Conservation (phyloP, 2,888 invertebrate genomes). For the Torymus tubicola region DNA sequence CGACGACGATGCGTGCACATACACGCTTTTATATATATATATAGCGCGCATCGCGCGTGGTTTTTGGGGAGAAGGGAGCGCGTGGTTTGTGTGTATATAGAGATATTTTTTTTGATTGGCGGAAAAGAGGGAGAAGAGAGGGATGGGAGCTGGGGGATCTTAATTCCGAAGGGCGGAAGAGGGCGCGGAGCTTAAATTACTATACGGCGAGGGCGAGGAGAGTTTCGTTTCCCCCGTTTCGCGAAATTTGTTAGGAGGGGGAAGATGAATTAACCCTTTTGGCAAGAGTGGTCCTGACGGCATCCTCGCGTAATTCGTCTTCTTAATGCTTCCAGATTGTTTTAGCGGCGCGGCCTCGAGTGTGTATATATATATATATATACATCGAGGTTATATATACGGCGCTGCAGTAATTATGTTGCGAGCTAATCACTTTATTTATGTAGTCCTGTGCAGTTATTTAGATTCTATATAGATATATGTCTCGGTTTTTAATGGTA, state of each 20-base stretch:
- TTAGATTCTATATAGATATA: too few relatives aligned
- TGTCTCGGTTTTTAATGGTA: too few relatives aligned
- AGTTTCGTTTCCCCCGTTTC: not conserved
- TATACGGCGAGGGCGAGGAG: not conserved
- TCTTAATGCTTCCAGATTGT: too few relatives aligned
- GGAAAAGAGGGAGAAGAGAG: too few relatives aligned
- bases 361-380: too few relatives aligned
- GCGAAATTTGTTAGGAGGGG: not conserved
- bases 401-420: too few relatives aligned
- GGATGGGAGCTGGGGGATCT: constrained; percentile 23
- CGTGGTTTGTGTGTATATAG: not conserved
- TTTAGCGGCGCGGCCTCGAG: too few relatives aligned
- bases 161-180: constrained; percentile 9
- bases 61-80: too few relatives aligned
- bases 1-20: constrained; percentile 21
- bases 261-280: constrained; percentile 13
- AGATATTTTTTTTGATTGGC: constrained; percentile 17
- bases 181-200: constrained; percentile 8
- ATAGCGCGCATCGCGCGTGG: not conserved
- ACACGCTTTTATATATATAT: constrained; percentile 59
- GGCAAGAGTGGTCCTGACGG: not conserved
- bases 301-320: not conserved
- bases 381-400: too few relatives aligned
- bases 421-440: too few relatives aligned
- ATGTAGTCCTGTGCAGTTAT: too few relatives aligned